A percentile compares a stretch with the other conserved stretches of the same genome.
Conservation (phyloP, 2,797 vertebrate genomes). For the Epinephelus awoara region DNA sequence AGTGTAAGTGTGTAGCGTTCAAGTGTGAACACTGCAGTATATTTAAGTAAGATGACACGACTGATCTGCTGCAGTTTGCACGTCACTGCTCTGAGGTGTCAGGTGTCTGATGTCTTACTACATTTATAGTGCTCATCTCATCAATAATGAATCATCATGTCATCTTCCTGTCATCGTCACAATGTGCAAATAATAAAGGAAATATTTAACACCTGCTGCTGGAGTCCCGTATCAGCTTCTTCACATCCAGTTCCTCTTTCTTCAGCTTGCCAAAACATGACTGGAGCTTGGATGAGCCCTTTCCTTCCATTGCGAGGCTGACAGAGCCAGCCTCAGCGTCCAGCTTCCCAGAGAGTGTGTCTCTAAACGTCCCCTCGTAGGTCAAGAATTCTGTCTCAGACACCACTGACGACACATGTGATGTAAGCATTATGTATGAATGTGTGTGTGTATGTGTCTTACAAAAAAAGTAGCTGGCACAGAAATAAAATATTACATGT, state of each 20-base stretch:
- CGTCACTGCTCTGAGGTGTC: neutral
- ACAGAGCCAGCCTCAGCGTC: slow-evolving; percentile 70
- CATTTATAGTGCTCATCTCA: neutral
- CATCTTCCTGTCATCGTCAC: no score
- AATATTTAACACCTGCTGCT: slow-evolving; percentile 81
- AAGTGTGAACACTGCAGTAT: no score
- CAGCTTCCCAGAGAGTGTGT: slow-evolving; percentile 74
- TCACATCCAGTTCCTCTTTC: slow-evolving; percentile 90
- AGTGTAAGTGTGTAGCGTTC: neutral
- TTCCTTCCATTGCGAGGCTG: slow-evolving; percentile 76
- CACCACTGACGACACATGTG: slow-evolving; percentile 80
- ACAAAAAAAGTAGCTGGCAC: neutral
- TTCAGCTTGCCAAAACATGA: slow-evolving; percentile 89
- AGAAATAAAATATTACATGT: neutral
- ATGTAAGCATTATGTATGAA: neutral
- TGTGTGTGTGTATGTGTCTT: neutral
- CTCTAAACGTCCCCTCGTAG: slow-evolving; percentile 86
- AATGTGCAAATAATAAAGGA: neutral
- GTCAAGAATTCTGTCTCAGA: slow-evolving; percentile 88
- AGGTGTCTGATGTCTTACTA: slow-evolving; percentile 11
- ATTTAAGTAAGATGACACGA: no score
- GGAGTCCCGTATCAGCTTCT: slow-evolving; percentile 86
- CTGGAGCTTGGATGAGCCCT: slow-evolving; percentile 80
- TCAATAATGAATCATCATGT: neutral
- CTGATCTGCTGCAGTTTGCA: neutral